phyloP scores from a whole-genome alignment of 2,888 invertebrate species.

The Pyrocoelia pectoralis region DNA sequence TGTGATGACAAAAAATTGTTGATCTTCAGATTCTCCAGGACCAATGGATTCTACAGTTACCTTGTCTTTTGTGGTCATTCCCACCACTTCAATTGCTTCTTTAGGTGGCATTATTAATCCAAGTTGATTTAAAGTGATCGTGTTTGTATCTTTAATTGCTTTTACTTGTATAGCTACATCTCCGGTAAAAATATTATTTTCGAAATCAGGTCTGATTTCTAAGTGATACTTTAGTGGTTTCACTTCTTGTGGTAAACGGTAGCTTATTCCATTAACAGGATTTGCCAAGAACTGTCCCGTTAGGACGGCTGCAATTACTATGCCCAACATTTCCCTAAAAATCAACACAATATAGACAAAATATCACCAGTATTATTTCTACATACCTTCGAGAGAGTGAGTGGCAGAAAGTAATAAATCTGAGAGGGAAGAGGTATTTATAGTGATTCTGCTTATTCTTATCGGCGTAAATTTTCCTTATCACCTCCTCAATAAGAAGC shows the following conservation, averaged over 20 bases:
- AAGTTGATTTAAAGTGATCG: neutral
- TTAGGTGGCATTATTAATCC: constrained; percentile 5
- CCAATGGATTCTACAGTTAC: neutral
- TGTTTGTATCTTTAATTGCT: neutral
- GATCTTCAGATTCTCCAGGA: neutral
- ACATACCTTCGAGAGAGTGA: no score
- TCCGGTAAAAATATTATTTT: neutral
- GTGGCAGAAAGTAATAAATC: no score
- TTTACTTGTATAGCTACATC: neutral
- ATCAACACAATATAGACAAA: no score
- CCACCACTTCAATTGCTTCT: neutral
- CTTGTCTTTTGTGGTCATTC: neutral
- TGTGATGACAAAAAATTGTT: neutral
- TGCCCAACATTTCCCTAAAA: no score
- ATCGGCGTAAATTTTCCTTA: no score
- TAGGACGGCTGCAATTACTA: no score
- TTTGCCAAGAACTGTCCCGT: no score
- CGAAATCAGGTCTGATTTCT: neutral
- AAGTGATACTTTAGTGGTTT: neutral
- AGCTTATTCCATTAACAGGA: neutral
- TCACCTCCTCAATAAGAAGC: no score
- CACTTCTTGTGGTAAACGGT: constrained; percentile 1
- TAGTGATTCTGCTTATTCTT: no score
- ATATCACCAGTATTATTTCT: no score
- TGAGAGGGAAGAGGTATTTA: no score